Evolutionary conservation across 1,140 invertebrate genomes (phyloP), one percentile per base, ranked within the genome.

Genomic region (Tyrophagus putrescentiae): DNA sequence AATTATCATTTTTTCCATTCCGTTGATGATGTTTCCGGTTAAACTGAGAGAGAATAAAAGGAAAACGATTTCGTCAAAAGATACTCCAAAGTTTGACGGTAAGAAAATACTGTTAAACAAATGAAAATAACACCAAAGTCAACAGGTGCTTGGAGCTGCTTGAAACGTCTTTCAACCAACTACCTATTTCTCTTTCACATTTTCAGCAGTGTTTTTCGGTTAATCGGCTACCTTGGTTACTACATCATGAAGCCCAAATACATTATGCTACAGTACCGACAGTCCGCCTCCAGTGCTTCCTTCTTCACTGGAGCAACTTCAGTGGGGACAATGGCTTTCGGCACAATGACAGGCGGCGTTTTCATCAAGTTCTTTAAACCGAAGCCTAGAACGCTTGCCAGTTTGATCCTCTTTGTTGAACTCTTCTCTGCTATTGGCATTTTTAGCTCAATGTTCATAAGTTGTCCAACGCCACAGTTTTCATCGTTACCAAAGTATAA

Each of bases 181-280:
- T 77, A 73, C 13, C 78, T 81, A 0, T 73, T 83, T 28, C 80
- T 83, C 73, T 81, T 77, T 67, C 82, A 84, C 64, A 81, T 80
- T 60, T 68, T 83, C 0, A 77, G 81, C 1, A 76, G 77, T 0
- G 76, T 83, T 1, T 82, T 83, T 65, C 83, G 82, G 66, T 75
- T 82, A 13, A 76, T 84, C 63, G 82, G 82, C 0, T 81, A 81
- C 64, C 80, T 81, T 70, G 82, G 82, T 0, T 84, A 83, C 65
- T 82, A 80, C 77, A 82, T 83, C 6, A 84, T 83, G 64, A 77
- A 83, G 69, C 82, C 83, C 0, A 84, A 84, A 67, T 85, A 84
- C 60, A 82, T 84, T 54, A 82, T 84, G 70, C 80, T 79, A 0
- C 81, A 84, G 68, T 85, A 83, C 67, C 76, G 79, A 62, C 80